Evolutionary conservation across 2,113 vertebrate species (phyloP).

Genomic region (Vireo altiloquus): DNA sequence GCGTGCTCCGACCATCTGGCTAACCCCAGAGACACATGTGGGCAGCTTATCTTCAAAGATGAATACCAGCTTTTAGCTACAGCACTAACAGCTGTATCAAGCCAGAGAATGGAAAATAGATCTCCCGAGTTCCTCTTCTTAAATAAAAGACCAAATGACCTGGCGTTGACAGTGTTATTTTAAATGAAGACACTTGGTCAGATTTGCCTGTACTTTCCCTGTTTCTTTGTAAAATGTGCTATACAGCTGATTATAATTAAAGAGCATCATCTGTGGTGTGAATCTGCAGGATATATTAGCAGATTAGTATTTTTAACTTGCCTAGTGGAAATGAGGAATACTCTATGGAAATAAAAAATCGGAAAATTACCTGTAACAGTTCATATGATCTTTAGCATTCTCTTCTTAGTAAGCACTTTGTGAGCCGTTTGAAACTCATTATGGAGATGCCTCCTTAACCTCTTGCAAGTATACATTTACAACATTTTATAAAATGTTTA

Average conservation of each 20-base stretch:
- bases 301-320: neutral
- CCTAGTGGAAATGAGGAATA: neutral
- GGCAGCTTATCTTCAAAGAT: slow-evolving; percentile 41
- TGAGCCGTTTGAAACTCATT: neutral
- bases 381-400: neutral
- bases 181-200: neutral
- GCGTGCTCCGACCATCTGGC: neutral
- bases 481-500: neutral
- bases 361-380: neutral
- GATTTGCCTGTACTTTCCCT: neutral
- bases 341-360: neutral
- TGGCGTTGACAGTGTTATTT: neutral
- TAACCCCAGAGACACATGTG: slow-evolving; percentile 36
- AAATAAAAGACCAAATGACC: neutral
- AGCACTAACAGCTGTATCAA: slow-evolving; percentile 38
- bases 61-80: neutral
- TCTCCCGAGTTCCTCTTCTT: neutral
- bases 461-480: neutral
- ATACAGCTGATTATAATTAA: neutral
- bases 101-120: slow-evolving; percentile 23
- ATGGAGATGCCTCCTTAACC: neutral
- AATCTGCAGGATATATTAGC: neutral
- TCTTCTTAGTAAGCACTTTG: neutral
- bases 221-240: neutral
- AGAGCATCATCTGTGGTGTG: neutral